Percentiles rank a stretch among this genome's conserved stretches.
Conservation (phyloP, 2,888 invertebrate species). For the Baronia brevicornis region DNA sequence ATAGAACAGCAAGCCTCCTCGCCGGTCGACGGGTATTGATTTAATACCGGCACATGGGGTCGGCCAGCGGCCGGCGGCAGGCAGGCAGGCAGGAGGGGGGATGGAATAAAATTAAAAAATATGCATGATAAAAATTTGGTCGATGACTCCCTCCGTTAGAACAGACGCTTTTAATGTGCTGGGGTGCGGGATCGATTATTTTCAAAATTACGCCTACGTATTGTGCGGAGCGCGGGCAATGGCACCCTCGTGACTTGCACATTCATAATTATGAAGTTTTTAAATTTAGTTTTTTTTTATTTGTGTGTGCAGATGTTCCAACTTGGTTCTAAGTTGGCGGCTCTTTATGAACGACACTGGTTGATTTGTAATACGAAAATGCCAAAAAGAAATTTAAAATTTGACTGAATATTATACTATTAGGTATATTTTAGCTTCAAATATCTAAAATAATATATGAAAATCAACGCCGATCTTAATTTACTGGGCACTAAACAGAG, state of each 20-base stretch:
- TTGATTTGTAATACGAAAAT: no score
- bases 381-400: no score
- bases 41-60: slow-evolving; percentile 46
- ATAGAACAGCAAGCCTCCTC: slow-evolving; percentile 37
- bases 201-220: slow-evolving; percentile 42
- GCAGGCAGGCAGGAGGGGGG: no score
- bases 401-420: no score
- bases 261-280: slow-evolving; percentile 21
- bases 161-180: slow-evolving; percentile 41
- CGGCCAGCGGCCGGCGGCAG: slow-evolving; percentile 36
- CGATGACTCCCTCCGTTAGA: slow-evolving; percentile 51
- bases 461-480: no score
- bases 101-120: slow-evolving; percentile 70
- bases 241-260: slow-evolving; percentile 21
- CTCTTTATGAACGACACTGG: no score
- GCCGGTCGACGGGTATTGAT: slow-evolving; percentile 54
- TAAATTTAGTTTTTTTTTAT: slow-evolving; percentile 17
- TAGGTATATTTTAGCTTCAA: no score
- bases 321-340: no score
- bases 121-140: slow-evolving; percentile 58
- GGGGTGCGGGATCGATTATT: slow-evolving; percentile 55
- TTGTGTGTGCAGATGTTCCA: no score
- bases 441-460: no score
- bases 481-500: no score
- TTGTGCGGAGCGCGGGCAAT: slow-evolving; percentile 19